Conservation (phyloP, 2,113 vertebrate genomes). For the Malurus elegans region DNA sequence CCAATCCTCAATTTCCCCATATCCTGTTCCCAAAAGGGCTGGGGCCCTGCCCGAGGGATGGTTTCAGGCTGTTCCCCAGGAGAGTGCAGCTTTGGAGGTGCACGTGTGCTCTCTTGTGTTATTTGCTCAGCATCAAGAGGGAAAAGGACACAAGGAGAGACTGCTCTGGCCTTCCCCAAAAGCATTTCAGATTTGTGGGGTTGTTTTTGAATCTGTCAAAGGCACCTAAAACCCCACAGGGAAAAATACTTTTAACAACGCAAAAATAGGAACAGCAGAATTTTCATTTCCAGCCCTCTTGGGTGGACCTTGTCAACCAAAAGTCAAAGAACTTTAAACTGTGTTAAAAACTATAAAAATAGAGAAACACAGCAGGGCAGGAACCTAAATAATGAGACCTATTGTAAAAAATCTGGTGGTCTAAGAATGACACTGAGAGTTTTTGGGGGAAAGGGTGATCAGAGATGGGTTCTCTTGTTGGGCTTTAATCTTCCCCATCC, state of each 20-base stretch:
- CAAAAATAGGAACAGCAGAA: background rate
- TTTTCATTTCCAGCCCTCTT: too few species aligned
- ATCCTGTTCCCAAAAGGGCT: constrained; percentile 54
- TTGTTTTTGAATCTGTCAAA: background rate
- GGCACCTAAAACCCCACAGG: background rate
- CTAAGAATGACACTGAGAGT: too few species aligned
- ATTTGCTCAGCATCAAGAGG: background rate
- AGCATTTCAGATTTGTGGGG: background rate
- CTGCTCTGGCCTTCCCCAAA: background rate
- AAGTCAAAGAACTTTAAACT: too few species aligned
- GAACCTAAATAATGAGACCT: too few species aligned
- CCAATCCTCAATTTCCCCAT: constrained; percentile 22
- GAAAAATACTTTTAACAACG: background rate
- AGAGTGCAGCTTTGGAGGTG: background rate
- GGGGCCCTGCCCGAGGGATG: constrained; percentile 28
- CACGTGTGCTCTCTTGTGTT: background rate
- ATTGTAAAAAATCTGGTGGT: too few species aligned
- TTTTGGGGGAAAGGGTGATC: too few species aligned
- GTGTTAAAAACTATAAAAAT: too few species aligned
- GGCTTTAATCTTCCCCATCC: too few species aligned
- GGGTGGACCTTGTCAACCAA: too few species aligned
- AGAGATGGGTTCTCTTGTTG: too few species aligned
- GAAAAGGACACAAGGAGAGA: background rate
- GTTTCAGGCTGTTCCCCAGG: background rate
- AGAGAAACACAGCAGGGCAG: too few species aligned